Conservation (phyloP, 2,797 vertebrate species). For the Chiloscyllium punctatum region DNA sequence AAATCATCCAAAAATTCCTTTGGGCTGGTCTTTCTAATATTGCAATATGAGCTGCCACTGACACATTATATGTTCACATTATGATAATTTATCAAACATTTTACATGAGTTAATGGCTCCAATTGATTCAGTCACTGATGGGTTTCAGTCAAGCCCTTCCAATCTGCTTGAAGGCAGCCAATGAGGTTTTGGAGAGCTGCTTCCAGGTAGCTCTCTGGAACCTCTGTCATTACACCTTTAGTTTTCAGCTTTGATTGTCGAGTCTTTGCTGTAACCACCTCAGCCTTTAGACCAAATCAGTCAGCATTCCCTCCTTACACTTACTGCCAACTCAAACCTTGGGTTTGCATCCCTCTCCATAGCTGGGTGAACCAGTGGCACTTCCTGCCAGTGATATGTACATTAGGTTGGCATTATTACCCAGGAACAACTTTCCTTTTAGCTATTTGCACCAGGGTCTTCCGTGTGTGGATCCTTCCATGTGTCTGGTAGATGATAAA, state of each 20-base stretch:
- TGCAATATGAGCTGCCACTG: not conserved
- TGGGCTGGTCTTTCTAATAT: not conserved
- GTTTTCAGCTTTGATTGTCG: not conserved
- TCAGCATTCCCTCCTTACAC: not conserved
- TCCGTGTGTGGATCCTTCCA: too few species aligned
- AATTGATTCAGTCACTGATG: not conserved
- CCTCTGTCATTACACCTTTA: not conserved
- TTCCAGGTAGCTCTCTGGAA: not conserved
- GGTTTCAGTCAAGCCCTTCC: not conserved
- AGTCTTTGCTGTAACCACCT: not conserved
- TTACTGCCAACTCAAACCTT: not conserved
- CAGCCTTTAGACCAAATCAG: not conserved
- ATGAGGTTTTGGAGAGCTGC: not conserved
- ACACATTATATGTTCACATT: not conserved
- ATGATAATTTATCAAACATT: not conserved
- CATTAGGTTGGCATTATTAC: not conserved
- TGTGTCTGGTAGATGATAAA: not conserved
- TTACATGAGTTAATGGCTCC: not conserved
- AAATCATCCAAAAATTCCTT: not conserved
- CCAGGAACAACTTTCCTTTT: not conserved
- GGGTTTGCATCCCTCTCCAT: not conserved
- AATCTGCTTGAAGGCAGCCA: not conserved
- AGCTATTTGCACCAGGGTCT: too few species aligned
- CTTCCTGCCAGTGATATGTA: not conserved
- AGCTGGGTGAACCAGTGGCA: not conserved